phyloP scores from a whole-genome alignment of 2,888 invertebrate species.

The Drosophila ezoana region DNA sequence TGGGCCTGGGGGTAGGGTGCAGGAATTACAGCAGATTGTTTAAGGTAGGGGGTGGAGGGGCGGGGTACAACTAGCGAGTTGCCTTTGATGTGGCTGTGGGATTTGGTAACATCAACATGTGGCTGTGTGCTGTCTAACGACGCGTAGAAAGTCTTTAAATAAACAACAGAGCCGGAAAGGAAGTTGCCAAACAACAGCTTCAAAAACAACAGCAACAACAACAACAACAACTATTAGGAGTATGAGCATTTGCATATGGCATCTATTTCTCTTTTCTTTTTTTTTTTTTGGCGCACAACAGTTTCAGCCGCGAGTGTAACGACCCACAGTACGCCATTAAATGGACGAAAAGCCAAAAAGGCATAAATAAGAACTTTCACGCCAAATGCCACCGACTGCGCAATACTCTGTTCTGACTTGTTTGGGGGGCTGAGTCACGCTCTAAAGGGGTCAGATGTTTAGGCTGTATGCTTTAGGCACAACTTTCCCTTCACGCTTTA shows the following conservation, averaged over 20 bases:
- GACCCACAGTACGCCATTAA: constrained; percentile 60
- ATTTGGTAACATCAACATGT: constrained; percentile 73
- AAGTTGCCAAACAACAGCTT: constrained; percentile 55
- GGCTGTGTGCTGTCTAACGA: constrained; percentile 63
- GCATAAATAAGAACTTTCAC: neutral
- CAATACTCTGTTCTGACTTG: neutral
- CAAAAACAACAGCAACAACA: constrained; percentile 18
- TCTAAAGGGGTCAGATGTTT: too few relatives aligned
- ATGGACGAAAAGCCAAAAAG: constrained; percentile 31
- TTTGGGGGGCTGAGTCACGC: too few relatives aligned
- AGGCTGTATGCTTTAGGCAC: too few relatives aligned
- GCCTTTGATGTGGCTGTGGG: constrained; percentile 71
- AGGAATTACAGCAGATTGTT: too few relatives aligned
- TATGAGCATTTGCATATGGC: constrained; percentile 67
- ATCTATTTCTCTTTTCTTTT: constrained; percentile 19
- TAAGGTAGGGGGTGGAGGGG: neutral
- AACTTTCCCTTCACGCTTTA: too few relatives aligned
- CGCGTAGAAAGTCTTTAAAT: constrained; percentile 71
- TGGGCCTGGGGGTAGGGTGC: neutral
- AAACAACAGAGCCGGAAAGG: constrained; percentile 63
- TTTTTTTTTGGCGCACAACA: constrained; percentile 39
- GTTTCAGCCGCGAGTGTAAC: constrained; percentile 56
- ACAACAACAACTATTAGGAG: constrained; percentile 41
- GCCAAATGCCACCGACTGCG: neutral
- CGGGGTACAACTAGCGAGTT: constrained; percentile 19